Evolutionary conservation across 1,140 invertebrate genomes (phyloP).

Genomic region (Drosophila biarmipes): DNA sequence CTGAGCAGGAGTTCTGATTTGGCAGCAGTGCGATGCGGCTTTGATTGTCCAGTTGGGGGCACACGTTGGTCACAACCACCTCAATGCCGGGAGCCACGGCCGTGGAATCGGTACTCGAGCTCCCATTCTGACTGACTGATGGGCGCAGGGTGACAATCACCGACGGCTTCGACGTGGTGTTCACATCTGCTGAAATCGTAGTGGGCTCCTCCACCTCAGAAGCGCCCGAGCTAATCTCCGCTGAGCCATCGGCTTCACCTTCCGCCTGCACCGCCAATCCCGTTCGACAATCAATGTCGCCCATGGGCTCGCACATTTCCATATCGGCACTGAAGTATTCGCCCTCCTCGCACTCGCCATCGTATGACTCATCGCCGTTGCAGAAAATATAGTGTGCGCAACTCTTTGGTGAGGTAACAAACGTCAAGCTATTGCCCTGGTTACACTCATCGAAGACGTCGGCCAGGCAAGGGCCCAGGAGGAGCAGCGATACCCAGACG

Average conservation of each 20-base stretch:
- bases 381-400: slow-evolving; percentile 71
- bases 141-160: not conserved
- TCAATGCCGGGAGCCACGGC: slow-evolving; percentile 5
- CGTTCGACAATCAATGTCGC: slow-evolving; percentile 64
- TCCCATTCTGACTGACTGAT: not conserved
- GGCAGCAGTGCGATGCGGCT: slow-evolving; percentile 57
- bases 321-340: slow-evolving; percentile 61
- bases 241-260: not conserved
- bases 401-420: slow-evolving; percentile 55
- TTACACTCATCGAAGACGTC: slow-evolving; percentile 67
- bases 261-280: slow-evolving; percentile 22
- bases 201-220: not conserved
- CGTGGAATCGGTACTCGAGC: not conserved
- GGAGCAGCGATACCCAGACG: not conserved
- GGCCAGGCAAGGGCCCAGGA: slow-evolving; percentile 2
- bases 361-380: slow-evolving; percentile 71
- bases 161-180: slow-evolving; percentile 1
- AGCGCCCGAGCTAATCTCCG: not conserved
- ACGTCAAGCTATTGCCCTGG: slow-evolving; percentile 24
- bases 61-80: slow-evolving; percentile 36
- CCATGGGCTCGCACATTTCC: slow-evolving; percentile 69
- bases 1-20: slow-evolving; percentile 68
- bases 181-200: not conserved
- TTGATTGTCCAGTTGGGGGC: slow-evolving; percentile 61
- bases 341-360: slow-evolving; percentile 67